phyloP scores from a whole-genome alignment of 2,797 vertebrate species.

The Oryzias sinensis region DNA sequence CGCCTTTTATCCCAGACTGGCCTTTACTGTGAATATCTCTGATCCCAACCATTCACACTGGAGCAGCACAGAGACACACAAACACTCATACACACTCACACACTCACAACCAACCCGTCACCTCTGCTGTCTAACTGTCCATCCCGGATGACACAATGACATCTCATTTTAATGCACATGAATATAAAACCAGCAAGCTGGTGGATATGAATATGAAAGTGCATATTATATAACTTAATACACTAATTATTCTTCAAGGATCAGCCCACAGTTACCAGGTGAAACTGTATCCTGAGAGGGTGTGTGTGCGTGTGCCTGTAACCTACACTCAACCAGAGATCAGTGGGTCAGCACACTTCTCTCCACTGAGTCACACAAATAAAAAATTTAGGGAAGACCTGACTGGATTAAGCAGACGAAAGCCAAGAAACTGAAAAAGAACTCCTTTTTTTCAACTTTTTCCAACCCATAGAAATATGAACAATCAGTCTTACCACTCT shows the following conservation, averaged over 20 bases:
- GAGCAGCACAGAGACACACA: constrained; percentile 30
- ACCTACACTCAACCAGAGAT: constrained; percentile 62
- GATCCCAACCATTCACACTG: constrained; percentile 55
- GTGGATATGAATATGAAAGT: not conserved
- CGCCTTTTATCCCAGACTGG: constrained; percentile 66
- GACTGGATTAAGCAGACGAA: constrained; percentile 29
- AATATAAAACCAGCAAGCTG: constrained; percentile 16
- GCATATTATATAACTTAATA: constrained; percentile 10
- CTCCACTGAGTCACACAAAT: constrained; percentile 59
- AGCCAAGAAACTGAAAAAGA: constrained; percentile 12
- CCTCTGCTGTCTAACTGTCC: constrained; percentile 57
- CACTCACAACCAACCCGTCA: constrained; percentile 34
- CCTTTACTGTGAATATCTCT: constrained; percentile 76
- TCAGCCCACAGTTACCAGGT: constrained; percentile 7
- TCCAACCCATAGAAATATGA: not conserved
- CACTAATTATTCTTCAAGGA: constrained; percentile 10
- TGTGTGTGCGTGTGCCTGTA: constrained; percentile 51
- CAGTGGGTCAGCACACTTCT: constrained; percentile 65
- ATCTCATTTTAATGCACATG: constrained; percentile 45
- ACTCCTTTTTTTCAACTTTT: not conserved
- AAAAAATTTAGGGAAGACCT: constrained; percentile 63
- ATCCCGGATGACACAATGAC: constrained; percentile 59
- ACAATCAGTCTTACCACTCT: constrained; percentile 82
- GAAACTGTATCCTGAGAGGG: constrained; percentile 50
- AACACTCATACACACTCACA: constrained; percentile 7